Base-by-base conservation (phyloP, 2,888 invertebrate genomes). In the Tholera decimalis region DNA sequence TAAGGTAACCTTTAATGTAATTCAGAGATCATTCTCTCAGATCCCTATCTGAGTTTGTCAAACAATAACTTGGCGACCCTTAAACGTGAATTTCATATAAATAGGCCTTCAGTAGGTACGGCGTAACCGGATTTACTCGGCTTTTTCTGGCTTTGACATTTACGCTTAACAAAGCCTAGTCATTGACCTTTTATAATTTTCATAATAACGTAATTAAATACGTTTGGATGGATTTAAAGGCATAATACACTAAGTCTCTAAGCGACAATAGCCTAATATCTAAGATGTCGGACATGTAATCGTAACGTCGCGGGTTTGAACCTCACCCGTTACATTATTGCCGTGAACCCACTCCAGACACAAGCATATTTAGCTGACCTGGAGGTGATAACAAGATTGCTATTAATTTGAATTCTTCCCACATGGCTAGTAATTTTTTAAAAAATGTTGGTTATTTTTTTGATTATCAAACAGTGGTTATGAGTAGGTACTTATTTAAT, bases 141-240 rank as follows among this genome's bases (percentile, higher is more conserved):
- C 22, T 46, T 28, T 43, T 50, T 46, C 50, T 37, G 55, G 13
- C 33, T 37, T 55, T 55, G 69, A 73, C 54, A 73, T 69, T 69
- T 50, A 55, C 49, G n/a, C 39, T 35, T 24, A 20, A 18, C 26
- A 44, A 43, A 33, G 18, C 8, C 26, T 5, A 50, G 24, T 22
- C 41, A 49, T 53, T 72, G 50, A 55, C 50, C 65, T 64, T 72
- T 44, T 4, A 35, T 26, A 61, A 44, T 44, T 28, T 28, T 44
- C 30, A 33, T 49, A 18, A n/a, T 7, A 47, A 26, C 22, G 15
- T 35, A 18, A 18, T 18, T 35, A 39, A 51, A 72, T 37, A 9
- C 53, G 28, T 41, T 53, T 20, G 6, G 8, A n/a, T 15, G 5
- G 13, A 53, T 43, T 49, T 22, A 43, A n/a, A 37, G 37, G 5